A percentile compares a stretch with the other conserved stretches of the same genome.
phyloP scores from a whole-genome alignment of 2,113 vertebrate genomes.

The Strix uralensis region DNA sequence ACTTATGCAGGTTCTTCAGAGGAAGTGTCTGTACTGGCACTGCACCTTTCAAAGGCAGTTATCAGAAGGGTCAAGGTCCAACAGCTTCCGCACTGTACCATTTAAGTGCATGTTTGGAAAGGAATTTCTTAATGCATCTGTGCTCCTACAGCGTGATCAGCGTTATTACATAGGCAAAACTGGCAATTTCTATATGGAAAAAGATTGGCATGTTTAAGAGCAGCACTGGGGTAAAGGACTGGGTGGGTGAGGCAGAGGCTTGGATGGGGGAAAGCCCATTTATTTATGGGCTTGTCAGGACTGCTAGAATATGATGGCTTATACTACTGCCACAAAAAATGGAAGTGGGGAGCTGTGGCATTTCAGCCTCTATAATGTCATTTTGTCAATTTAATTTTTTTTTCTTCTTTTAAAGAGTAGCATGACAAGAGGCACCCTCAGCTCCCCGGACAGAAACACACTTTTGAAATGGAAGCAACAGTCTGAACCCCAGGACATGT shows the following conservation, averaged over 20 bases:
- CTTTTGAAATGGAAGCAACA: background rate
- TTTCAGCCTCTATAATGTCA: background rate
- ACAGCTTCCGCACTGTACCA: background rate
- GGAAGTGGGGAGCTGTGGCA: background rate
- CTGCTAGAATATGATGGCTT: background rate
- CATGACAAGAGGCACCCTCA: background rate
- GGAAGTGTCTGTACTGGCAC: background rate
- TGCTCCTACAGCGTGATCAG: accelerated
- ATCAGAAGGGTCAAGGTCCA: background rate
- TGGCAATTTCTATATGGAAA: accelerated
- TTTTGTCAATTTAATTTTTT: background rate
- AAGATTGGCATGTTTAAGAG: background rate
- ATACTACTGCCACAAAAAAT: background rate
- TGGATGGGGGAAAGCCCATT: background rate
- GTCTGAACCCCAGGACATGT: background rate
- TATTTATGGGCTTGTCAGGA: background rate
- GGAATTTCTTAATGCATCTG: background rate
- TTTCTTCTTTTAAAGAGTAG: background rate
- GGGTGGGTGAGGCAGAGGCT: background rate
- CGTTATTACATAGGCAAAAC: background rate
- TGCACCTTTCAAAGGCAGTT: background rate
- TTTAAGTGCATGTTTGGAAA: background rate
- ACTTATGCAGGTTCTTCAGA: background rate
- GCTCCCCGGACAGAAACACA: background rate
- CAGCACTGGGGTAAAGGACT: background rate